Base-by-base conservation (phyloP, 2,113 vertebrate genomes). In the Lepidothrix coronata region DNA sequence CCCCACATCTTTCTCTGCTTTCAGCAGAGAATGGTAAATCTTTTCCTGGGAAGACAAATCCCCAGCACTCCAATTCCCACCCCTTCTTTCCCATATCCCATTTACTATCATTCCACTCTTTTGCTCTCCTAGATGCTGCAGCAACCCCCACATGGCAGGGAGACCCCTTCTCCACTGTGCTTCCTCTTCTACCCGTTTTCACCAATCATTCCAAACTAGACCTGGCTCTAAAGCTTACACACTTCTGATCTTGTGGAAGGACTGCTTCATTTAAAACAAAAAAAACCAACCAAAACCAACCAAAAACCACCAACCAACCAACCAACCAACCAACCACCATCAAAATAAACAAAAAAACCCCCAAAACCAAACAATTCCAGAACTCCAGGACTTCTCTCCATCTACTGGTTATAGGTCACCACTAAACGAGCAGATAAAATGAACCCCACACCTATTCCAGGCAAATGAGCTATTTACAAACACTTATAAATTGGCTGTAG, bases 81-180 rank as follows among this genome's bases (percentile, higher is more conserved):
- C 1, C 3, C 14, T 68, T 77, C 41, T 30, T 57, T 61, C 35
- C 51, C 19, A 30, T 8, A 75, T 37, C 17, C 11, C 28, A 31
- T 12, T 41, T 49, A 6, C 31, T 51, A 21, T 22, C 11, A 24
- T 13, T 49, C 15, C 14, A 35, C 22, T 33, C 14, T 14, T 25
- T 48, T 2, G 0, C 37, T 63, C 13, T 49, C 28, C 35, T 14
- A 14, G 19, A 49, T n/a, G 22, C 79, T n/a, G 46, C n/a, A 54
- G 43, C 22, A 62, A 25, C 5, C 14, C 11, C 10, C 4, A 11
- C 0, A 1, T 3, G 16, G 57, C 8, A 31, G 16, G 46, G 55
- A 76, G 49, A 28, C 0, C 0, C 9, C 19, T 75, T 66, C 43
- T 79, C 27, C 0, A 3, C 12, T 82, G 6, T 55, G 20, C 44